phyloP scores from a whole-genome alignment of 2,797 vertebrate genomes.

The Gephyroberyx darwinii region DNA sequence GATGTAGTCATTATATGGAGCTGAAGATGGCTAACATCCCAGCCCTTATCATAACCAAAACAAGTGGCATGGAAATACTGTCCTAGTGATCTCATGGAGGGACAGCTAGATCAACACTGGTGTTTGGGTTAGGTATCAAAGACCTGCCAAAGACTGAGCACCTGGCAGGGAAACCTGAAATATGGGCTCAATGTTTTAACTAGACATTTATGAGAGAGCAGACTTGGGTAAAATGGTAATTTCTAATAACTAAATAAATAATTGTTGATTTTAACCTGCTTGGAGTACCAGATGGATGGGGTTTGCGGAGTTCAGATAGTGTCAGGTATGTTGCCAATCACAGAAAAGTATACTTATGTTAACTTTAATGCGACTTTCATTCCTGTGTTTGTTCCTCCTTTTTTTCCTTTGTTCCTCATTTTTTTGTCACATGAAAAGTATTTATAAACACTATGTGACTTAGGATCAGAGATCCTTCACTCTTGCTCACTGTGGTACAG shows the following conservation, averaged over 20 bases:
- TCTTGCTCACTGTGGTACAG: background rate
- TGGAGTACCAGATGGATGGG: slow-evolving; percentile 61
- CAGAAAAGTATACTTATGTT: slow-evolving; percentile 23
- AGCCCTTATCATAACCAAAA: slow-evolving; percentile 73
- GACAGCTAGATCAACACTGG: slow-evolving; percentile 67
- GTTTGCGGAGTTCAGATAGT: slow-evolving; percentile 35
- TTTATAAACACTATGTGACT: background rate
- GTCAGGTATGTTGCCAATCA: slow-evolving; percentile 30
- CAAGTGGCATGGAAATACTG: slow-evolving; percentile 64
- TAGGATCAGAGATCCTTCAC: slow-evolving; percentile 3
- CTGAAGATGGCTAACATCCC: slow-evolving; percentile 59
- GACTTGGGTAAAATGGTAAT: slow-evolving; percentile 69
- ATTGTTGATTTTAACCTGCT: slow-evolving; percentile 30
- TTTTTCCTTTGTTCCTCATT: too few species aligned
- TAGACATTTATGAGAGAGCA: slow-evolving; percentile 51
- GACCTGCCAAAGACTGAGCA: slow-evolving; percentile 72
- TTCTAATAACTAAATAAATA: slow-evolving; percentile 62
- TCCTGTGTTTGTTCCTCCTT: background rate
- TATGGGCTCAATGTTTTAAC: slow-evolving; percentile 67
- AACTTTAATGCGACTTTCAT: background rate
- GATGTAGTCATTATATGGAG: slow-evolving; percentile 39
- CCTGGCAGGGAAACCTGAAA: slow-evolving; percentile 70
- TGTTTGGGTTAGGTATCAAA: slow-evolving; percentile 75
- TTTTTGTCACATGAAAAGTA: slow-evolving; percentile 16
- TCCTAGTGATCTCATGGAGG: slow-evolving; percentile 65